A percentile compares a stretch with the other conserved stretches of the same genome.
Evolutionary conservation across 2,797 vertebrate species (phyloP).

Genomic region (Amphiprion clarkii): DNA sequence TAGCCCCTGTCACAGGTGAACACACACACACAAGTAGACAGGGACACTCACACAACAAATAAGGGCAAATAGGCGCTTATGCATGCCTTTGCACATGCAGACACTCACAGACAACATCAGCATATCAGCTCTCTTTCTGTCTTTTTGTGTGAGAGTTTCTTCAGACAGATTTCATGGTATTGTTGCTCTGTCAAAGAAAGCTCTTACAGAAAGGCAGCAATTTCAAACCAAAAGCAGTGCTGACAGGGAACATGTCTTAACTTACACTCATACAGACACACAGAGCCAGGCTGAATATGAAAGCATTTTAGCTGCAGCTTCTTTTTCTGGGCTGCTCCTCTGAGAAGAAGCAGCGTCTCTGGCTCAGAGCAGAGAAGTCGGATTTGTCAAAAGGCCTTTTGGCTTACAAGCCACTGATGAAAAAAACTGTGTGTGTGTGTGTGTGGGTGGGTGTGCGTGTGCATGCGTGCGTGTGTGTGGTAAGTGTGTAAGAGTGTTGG

Average conservation of each 20-base stretch:
- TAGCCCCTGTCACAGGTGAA: constrained; percentile 73
- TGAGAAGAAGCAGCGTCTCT: constrained; percentile 26
- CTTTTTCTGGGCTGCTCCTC: constrained; percentile 31
- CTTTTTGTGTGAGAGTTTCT: constrained; percentile 50
- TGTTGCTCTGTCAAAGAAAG: constrained; percentile 68
- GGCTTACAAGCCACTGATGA: constrained; percentile 16
- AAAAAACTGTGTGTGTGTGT: background rate
- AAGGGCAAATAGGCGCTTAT: constrained; percentile 38
- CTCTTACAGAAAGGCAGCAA: constrained; percentile 45
- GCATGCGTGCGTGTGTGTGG: background rate
- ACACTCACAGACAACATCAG: constrained; percentile 37
- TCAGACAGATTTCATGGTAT: constrained; percentile 60
- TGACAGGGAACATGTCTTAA: constrained; percentile 67
- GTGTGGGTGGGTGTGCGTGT: too few relatives aligned
- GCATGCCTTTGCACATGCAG: constrained; percentile 28
- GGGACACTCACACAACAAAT: constrained; percentile 50
- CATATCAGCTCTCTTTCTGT: constrained; percentile 46
- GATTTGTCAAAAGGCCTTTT: constrained; percentile 24
- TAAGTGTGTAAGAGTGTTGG: background rate
- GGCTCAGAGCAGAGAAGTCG: constrained; percentile 9
- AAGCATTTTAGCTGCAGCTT: constrained; percentile 35
- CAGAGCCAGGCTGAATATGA: constrained; percentile 30
- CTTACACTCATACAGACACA: constrained; percentile 40
- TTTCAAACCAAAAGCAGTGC: constrained; percentile 42
- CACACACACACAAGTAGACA: constrained; percentile 53